Conservation (phyloP, 1,140 invertebrate species). For the Scaptomyza pallida region DNA sequence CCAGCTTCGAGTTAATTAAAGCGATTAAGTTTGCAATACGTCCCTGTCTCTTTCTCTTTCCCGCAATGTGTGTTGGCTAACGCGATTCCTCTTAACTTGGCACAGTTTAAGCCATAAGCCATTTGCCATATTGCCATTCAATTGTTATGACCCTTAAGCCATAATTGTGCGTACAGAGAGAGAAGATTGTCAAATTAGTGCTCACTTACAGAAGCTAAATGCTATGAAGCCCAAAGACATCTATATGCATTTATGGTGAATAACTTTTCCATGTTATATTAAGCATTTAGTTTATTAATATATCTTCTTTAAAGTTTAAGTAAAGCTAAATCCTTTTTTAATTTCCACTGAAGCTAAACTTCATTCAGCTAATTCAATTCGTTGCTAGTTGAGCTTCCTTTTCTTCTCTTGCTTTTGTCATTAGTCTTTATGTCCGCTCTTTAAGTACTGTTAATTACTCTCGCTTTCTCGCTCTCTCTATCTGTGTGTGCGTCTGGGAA, state of each 20-base stretch:
- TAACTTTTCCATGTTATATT: too few relatives aligned
- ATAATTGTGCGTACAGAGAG: neutral
- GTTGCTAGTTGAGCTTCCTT: neutral
- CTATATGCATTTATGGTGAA: too few relatives aligned
- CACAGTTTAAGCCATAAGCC: slow-evolving; percentile 1
- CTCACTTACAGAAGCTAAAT: neutral
- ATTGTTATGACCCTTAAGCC: neutral
- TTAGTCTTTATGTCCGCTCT: neutral
- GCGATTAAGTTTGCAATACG: slow-evolving; percentile 70
- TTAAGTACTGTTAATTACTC: neutral
- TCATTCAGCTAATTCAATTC: neutral
- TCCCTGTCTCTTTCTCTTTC: slow-evolving; percentile 24
- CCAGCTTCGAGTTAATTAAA: slow-evolving; percentile 64
- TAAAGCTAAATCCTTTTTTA: too few relatives aligned
- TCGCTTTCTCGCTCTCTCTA: neutral
- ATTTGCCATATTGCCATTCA: neutral
- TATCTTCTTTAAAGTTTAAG: too few relatives aligned
- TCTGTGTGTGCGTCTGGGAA: too few relatives aligned
- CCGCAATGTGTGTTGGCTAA: neutral
- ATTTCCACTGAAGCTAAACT: neutral
- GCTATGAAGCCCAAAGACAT: neutral
- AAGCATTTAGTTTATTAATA: too few relatives aligned
- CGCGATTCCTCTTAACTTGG: slow-evolving; percentile 10
- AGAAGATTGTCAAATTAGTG: neutral
- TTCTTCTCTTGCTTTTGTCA: neutral